Percentiles rank a stretch among this genome's conserved stretches.
Conservation (phyloP, 2,797 vertebrate species). For the Pterois miles region DNA sequence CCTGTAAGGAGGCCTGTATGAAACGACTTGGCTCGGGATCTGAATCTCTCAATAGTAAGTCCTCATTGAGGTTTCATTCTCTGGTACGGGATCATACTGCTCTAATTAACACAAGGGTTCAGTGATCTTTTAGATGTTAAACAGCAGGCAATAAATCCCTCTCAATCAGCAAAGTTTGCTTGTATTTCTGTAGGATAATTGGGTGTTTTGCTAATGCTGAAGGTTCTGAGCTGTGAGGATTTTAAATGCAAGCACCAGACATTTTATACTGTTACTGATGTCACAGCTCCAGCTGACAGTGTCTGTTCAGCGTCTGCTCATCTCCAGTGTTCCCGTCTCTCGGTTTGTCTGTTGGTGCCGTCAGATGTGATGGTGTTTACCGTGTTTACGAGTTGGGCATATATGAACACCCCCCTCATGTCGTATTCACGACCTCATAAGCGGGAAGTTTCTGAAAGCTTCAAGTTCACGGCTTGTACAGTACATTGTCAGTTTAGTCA, state of each 20-base stretch:
- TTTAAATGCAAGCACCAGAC: background rate
- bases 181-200: background rate
- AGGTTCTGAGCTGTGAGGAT: background rate
- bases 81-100: conserved; percentile 21
- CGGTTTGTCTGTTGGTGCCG: too few relatives aligned
- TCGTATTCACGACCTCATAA: too few relatives aligned
- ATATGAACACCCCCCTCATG: too few relatives aligned
- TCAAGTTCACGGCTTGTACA: too few relatives aligned
- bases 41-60: conserved; percentile 18
- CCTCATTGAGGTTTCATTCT: conserved; percentile 23
- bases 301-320: too few relatives aligned
- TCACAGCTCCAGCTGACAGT: background rate
- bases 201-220: background rate
- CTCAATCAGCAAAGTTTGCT: background rate
- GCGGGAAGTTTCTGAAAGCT: too few relatives aligned
- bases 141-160: conserved; percentile 12
- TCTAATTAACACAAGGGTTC: conserved; percentile 23
- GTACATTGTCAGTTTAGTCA: too few relatives aligned
- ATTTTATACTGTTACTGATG: background rate
- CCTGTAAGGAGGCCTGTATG: background rate
- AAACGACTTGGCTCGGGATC: background rate
- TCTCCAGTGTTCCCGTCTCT: too few relatives aligned
- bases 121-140: conserved; percentile 10
- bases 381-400: too few relatives aligned
- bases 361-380: too few relatives aligned